Evolutionary conservation across 2,113 vertebrate species (phyloP).

Genomic region (Corythaeola cristata): DNA sequence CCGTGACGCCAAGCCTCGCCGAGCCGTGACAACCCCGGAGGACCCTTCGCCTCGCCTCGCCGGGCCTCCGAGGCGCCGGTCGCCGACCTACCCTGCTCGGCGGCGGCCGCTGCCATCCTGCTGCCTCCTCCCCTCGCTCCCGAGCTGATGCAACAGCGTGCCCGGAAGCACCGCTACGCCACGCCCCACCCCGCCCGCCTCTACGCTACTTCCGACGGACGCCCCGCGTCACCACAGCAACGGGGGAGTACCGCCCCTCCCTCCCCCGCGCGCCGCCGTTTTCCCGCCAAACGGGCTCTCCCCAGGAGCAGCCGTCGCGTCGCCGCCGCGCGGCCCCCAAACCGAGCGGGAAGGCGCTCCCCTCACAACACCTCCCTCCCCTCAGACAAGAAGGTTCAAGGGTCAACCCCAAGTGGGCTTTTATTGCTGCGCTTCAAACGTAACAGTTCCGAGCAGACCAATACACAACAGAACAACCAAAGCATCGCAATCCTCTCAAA

Average conservation of each 20-base stretch:
- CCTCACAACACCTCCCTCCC: neutral
- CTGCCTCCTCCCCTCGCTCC: neutral
- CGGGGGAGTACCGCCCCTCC: neutral
- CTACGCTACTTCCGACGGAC: constrained; percentile 42
- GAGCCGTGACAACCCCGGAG: neutral
- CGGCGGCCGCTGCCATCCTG: constrained; percentile 43
- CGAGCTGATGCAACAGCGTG: constrained; percentile 74
- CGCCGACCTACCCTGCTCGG: neutral
- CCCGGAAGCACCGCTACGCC: constrained; percentile 50
- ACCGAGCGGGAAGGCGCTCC: too few relatives aligned
- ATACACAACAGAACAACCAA: neutral
- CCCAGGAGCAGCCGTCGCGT: neutral
- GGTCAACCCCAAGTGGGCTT: neutral
- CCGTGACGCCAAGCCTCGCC: neutral
- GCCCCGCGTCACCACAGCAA: constrained; percentile 12
- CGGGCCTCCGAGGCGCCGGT: neutral
- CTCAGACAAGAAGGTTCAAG: neutral
- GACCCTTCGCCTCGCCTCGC: neutral
- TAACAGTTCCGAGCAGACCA: fast-evolving
- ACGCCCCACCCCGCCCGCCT: neutral
- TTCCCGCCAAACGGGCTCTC: neutral
- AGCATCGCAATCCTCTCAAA: neutral
- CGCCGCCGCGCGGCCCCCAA: neutral
- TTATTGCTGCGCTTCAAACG: neutral
- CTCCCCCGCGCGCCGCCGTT: too few relatives aligned